Evolutionary conservation across 1,140 invertebrate species (phyloP).

Genomic region (Nephila pilipes): DNA sequence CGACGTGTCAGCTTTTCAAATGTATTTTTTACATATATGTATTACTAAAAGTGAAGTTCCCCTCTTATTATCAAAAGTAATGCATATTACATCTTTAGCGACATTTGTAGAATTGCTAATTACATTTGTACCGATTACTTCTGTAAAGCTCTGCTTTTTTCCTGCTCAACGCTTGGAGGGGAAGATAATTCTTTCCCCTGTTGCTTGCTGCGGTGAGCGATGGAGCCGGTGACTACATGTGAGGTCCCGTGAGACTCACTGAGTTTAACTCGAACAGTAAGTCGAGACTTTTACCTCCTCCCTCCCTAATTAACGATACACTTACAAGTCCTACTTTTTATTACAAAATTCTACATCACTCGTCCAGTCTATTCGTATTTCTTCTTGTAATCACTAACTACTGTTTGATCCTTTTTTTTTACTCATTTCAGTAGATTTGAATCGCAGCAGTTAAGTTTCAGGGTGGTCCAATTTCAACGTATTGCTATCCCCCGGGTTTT

Average conservation of each 20-base stretch:
- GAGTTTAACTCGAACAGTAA: neutral
- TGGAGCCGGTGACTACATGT: slow-evolving; percentile 28
- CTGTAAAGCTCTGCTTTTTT: neutral
- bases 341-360: slow-evolving; percentile 1
- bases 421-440: neutral
- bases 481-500: neutral
- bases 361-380: slow-evolving; percentile 16
- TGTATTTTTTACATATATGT: no score
- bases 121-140: neutral
- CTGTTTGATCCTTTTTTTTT: neutral
- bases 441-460: neutral
- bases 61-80: no score
- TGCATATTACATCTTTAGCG: neutral
- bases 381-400: neutral
- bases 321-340: slow-evolving; percentile 42
- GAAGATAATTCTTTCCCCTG: neutral
- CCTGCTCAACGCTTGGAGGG: neutral
- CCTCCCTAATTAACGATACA: slow-evolving; percentile 42
- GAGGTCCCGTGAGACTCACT: slow-evolving; percentile 6
- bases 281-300: slow-evolving; percentile 24
- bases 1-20: no score
- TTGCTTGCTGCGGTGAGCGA: slow-evolving; percentile 8
- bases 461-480: slow-evolving; percentile 24
- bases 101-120: neutral
- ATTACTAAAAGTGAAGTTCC: no score